Conservation (phyloP, 2,113 vertebrate genomes). For the Megalops atlanticus region DNA sequence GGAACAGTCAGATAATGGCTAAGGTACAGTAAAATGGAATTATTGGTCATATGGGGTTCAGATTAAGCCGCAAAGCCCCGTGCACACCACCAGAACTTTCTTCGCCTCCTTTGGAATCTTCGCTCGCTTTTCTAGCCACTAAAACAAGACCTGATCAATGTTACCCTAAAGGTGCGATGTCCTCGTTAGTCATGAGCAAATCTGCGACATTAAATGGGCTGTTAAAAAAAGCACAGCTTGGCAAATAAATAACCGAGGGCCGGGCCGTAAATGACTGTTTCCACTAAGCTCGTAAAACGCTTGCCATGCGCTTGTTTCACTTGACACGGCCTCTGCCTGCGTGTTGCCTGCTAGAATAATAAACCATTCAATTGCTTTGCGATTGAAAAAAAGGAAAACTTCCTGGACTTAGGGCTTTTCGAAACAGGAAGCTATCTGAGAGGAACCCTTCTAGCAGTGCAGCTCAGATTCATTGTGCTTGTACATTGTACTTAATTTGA, state of each 20-base stretch:
- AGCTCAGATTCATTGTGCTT: too few species aligned
- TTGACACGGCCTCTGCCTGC: constrained; percentile 54
- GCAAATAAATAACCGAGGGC: constrained; percentile 63
- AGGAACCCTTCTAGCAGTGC: background rate
- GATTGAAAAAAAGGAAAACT: constrained; percentile 10
- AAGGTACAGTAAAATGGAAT: constrained; percentile 61
- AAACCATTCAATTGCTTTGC: constrained; percentile 54
- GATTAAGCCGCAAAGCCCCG: constrained; percentile 39
- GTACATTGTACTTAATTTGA: too few species aligned
- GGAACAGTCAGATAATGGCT: constrained; percentile 67
- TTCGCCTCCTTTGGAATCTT: background rate
- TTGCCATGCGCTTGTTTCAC: constrained; percentile 68
- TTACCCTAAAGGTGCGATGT: constrained; percentile 56
- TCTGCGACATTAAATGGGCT: constrained; percentile 32
- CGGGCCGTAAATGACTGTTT: constrained; percentile 71
- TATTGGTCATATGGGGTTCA: constrained; percentile 63
- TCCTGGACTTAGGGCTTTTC: background rate
- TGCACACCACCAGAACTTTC: constrained; percentile 32
- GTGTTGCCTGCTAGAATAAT: constrained; percentile 64
- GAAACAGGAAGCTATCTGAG: constrained; percentile 5
- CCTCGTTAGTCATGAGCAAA: constrained; percentile 53
- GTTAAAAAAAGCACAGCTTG: constrained; percentile 53
- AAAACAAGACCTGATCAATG: constrained; percentile 37
- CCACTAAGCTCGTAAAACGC: constrained; percentile 68
- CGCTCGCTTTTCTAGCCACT: background rate